A percentile compares a stretch with the other conserved stretches of the same genome.
phyloP scores from a whole-genome alignment of 2,888 invertebrate species.

The Eupithecia insigniata region DNA sequence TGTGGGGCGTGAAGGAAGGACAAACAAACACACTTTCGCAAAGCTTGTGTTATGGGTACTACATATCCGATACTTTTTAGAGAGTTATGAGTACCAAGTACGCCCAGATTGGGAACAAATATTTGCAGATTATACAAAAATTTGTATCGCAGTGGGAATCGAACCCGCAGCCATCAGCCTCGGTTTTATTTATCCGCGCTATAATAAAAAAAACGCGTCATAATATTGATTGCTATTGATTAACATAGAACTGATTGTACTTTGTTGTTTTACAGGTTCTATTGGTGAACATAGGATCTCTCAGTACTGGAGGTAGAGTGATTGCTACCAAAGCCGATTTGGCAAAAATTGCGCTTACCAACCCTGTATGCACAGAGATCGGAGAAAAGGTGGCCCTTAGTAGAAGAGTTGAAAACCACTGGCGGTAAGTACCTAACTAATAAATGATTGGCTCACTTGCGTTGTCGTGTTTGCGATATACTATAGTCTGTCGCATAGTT shows the following conservation, averaged over 20 bases:
- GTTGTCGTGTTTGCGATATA: not conserved
- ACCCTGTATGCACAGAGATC: slow-evolving; percentile 99
- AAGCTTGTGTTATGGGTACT: not conserved
- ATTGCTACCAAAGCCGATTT: slow-evolving; percentile 97
- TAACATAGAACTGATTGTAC: not conserved
- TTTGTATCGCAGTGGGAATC: not conserved
- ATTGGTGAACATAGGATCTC: slow-evolving; percentile 98
- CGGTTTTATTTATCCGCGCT: too few relatives aligned
- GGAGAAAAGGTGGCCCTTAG: slow-evolving; percentile 99
- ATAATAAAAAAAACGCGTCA: not conserved
- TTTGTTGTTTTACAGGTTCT: slow-evolving; percentile 85
- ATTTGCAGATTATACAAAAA: not conserved
- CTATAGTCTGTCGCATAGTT: not conserved
- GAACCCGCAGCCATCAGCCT: not conserved
- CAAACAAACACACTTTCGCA: not conserved
- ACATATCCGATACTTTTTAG: not conserved
- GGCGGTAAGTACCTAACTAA: slow-evolving; percentile 88
- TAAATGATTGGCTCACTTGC: not conserved
- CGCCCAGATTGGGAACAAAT: not conserved
- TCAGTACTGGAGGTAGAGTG: slow-evolving; percentile 98
- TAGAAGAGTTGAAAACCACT: slow-evolving; percentile 99
- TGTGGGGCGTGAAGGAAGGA: too few relatives aligned
- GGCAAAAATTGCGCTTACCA: slow-evolving; percentile 98
- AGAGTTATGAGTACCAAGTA: not conserved
- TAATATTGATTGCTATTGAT: not conserved